Conservation (phyloP, 2,113 vertebrate genomes). For the Lamprotornis superbus region DNA sequence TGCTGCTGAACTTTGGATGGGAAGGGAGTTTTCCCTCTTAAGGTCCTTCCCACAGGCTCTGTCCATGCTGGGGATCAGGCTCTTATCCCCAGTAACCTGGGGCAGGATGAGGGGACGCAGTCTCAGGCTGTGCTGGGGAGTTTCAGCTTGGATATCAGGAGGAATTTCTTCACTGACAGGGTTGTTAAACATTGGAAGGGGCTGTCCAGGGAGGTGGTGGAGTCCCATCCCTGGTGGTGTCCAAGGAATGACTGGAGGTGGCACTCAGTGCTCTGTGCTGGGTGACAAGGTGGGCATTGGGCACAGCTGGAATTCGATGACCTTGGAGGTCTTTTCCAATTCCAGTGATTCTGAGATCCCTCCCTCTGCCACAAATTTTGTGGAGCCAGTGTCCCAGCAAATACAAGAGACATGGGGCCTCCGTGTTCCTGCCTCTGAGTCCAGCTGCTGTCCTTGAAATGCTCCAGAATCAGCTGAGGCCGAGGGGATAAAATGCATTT, state of each 20-base stretch:
- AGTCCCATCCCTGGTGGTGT: not conserved
- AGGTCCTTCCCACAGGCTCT: not conserved
- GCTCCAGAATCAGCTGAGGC: not conserved
- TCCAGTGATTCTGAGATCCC: not conserved
- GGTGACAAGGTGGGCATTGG: not conserved
- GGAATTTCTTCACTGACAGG: not conserved
- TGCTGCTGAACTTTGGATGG: not conserved
- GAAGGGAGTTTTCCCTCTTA: not conserved
- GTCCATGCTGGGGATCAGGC: not conserved
- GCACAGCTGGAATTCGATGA: not conserved
- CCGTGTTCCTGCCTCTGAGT: not conserved
- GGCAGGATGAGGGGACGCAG: not conserved
- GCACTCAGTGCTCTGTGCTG: not conserved
- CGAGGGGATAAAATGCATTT: not conserved
- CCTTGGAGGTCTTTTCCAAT: not conserved
- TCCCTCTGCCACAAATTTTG: not conserved
- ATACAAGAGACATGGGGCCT: not conserved
- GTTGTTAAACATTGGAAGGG: not conserved
- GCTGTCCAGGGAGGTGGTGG: not conserved
- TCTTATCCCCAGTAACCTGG: not conserved
- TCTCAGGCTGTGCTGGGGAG: not conserved
- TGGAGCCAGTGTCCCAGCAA: not conserved
- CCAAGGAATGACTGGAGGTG: accelerated
- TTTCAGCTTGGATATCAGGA: not conserved
- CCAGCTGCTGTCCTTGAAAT: not conserved